Evolutionary conservation across 1,140 invertebrate genomes (phyloP).

Genomic region (Gerris buenoi): DNA sequence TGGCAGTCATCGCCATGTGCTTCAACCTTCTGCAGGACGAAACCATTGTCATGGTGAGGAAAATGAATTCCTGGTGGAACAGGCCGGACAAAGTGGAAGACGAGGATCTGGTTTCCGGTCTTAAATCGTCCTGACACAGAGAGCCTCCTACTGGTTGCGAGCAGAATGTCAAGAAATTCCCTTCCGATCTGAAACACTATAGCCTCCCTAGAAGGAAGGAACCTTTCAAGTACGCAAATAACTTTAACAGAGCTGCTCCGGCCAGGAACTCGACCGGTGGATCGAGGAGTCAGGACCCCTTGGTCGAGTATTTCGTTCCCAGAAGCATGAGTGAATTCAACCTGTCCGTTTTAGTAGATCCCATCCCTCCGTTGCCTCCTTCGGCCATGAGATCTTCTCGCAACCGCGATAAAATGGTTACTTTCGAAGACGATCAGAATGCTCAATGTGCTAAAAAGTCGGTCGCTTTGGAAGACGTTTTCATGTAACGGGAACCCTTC

Average conservation of each 20-base stretch:
- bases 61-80: constrained; percentile 22
- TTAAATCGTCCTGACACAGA: constrained; percentile 20
- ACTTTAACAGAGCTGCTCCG: constrained; percentile 14
- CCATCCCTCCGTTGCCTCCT: constrained; percentile 34
- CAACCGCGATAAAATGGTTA: constrained; percentile 58
- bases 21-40: constrained; percentile 92
- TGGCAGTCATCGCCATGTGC: constrained; percentile 91
- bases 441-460: constrained; percentile 30
- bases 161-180: constrained; percentile 24
- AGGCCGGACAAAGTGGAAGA: constrained; percentile 24
- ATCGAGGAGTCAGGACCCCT: constrained; percentile 33
- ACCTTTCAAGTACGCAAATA: constrained; percentile 9
- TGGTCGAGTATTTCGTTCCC: constrained; percentile 66
- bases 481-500: constrained; percentile 54
- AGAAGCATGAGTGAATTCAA: constrained; percentile 67
- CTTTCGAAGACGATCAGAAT: constrained; percentile 54
- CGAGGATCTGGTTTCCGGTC: constrained; percentile 26
- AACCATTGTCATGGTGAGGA: constrained; percentile 49
- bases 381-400: constrained; percentile 23
- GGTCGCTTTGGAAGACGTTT: constrained; percentile 36
- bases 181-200: constrained; percentile 17
- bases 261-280: constrained; percentile 21
- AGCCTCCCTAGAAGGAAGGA: constrained; percentile 17
- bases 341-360: constrained; percentile 41
- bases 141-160: constrained; percentile 33